A percentile compares a stretch with the other conserved stretches of the same genome.
Evolutionary conservation across 2,113 vertebrate species (phyloP).

Genomic region (Romanogobio albipinnatus): DNA sequence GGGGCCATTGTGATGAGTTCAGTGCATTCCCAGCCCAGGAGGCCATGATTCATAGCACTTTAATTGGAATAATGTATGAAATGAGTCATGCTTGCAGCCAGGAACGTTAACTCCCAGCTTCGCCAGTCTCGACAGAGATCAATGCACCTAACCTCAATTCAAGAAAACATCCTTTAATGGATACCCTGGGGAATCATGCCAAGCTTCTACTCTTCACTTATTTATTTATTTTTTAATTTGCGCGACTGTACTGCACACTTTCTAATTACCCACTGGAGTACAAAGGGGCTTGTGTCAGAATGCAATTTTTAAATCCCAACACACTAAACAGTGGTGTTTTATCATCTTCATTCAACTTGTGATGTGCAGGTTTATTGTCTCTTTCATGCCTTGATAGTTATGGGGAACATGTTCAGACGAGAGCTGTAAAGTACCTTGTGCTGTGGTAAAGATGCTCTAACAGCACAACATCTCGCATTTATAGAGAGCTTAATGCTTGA

Average conservation of each 20-base stretch:
- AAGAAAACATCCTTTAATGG: slow-evolving; percentile 83
- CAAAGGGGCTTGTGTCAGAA: slow-evolving; percentile 71
- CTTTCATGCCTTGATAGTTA: slow-evolving; percentile 56
- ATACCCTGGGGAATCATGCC: slow-evolving; percentile 72
- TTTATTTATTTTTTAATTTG: slow-evolving; percentile 75
- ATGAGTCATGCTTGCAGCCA: slow-evolving; percentile 74
- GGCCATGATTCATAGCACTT: slow-evolving; percentile 64
- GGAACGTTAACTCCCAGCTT: slow-evolving; percentile 76
- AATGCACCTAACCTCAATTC: slow-evolving; percentile 83
- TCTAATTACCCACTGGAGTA: slow-evolving; percentile 82
- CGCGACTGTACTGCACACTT: slow-evolving; percentile 73
- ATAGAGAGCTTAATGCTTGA: slow-evolving; percentile 41
- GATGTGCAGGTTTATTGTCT: slow-evolving; percentile 50
- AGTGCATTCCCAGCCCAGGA: slow-evolving; percentile 66
- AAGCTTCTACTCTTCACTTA: slow-evolving; percentile 66
- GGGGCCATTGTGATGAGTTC: slow-evolving; percentile 57
- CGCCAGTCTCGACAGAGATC: slow-evolving; percentile 80
- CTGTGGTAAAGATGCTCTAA: slow-evolving; percentile 36
- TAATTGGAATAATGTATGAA: slow-evolving; percentile 83
- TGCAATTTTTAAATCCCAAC: slow-evolving; percentile 69
- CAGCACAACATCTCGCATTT: slow-evolving; percentile 31
- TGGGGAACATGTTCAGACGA: slow-evolving; percentile 22
- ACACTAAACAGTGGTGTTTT: slow-evolving; percentile 69
- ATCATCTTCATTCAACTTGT: slow-evolving; percentile 65
- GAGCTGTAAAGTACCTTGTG: slow-evolving; percentile 8